Evolutionary conservation across 2,888 invertebrate species (phyloP).

Genomic region (Globia sparganii): DNA sequence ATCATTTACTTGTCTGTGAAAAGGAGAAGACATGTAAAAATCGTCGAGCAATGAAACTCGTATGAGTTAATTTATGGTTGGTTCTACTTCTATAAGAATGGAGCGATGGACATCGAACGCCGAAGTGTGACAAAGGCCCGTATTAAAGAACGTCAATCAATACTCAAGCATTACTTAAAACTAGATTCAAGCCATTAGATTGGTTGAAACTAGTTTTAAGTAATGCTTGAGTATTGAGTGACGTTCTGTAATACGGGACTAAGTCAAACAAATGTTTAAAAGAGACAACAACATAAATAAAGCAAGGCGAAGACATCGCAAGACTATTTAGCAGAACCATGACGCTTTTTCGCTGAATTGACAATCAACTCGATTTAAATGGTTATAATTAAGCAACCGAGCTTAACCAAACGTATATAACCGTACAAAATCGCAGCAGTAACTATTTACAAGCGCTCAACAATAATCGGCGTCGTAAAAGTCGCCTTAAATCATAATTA

Average conservation of each 20-base stretch:
- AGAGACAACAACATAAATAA: slow-evolving; percentile 19
- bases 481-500: slow-evolving; percentile 75
- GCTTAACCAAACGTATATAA: slow-evolving; percentile 65
- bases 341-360: slow-evolving; percentile 65
- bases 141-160: too few species aligned
- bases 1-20: neutral
- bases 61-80: neutral
- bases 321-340: slow-evolving; percentile 53
- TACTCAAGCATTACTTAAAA: too few species aligned
- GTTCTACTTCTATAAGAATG: neutral
- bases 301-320: slow-evolving; percentile 10
- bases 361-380: slow-evolving; percentile 67
- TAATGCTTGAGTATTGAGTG: too few species aligned
- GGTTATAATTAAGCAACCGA: slow-evolving; percentile 66
- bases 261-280: slow-evolving; percentile 3
- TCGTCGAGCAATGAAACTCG: neutral
- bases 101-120: neutral
- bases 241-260: too few species aligned
- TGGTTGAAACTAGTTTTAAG: too few species aligned
- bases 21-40: neutral
- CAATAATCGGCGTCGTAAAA: slow-evolving; percentile 74
- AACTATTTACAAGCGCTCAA: slow-evolving; percentile 70
- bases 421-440: slow-evolving; percentile 70
- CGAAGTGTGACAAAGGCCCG: slow-evolving; percentile 17
- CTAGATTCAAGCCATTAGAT: too few species aligned